A percentile compares a stretch with the other conserved stretches of the same genome.
These are phyloP conservation scores for Amphipoea lucens DNA, from an alignment of 2,888 invertebrate species.

Conservation along the genomic window DNA sequence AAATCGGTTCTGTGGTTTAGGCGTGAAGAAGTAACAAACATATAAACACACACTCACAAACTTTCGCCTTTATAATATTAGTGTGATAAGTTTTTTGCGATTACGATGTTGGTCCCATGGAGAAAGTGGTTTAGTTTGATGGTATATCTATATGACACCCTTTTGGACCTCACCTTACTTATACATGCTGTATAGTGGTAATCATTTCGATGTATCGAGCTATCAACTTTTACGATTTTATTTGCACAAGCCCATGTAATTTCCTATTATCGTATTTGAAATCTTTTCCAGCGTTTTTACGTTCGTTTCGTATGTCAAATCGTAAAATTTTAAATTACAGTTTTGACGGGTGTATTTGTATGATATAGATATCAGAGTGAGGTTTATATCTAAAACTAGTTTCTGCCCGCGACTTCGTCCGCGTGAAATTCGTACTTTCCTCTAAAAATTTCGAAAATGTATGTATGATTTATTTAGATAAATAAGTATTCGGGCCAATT, in stretches of 20 bases:
- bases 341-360: conserved; percentile 40
- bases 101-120: too few relatives aligned
- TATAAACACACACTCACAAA: too few relatives aligned
- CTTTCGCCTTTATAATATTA: too few relatives aligned
- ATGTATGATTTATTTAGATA: too few relatives aligned
- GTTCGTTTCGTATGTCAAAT: conserved; percentile 46
- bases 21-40: too few relatives aligned
- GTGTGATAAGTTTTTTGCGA: not conserved
- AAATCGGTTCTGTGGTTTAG: too few relatives aligned
- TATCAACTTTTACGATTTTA: conserved; percentile 60
- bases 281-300: conserved; percentile 56
- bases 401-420: too few relatives aligned
- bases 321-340: conserved; percentile 59
- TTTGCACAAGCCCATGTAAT: conserved; percentile 55
- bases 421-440: too few relatives aligned
- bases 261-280: conserved; percentile 52
- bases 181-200: conserved; percentile 3
- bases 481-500: too few relatives aligned
- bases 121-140: not conserved
- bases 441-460: too few relatives aligned
- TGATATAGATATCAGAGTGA: conserved; percentile 8
- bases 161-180: not conserved
- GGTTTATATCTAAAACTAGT: too few relatives aligned
- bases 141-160: not conserved
- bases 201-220: conserved; percentile 53